Evolutionary conservation across 92 coral and sea anemone species (phyloP).

Genomic region (Heteractis magnifica): DNA sequence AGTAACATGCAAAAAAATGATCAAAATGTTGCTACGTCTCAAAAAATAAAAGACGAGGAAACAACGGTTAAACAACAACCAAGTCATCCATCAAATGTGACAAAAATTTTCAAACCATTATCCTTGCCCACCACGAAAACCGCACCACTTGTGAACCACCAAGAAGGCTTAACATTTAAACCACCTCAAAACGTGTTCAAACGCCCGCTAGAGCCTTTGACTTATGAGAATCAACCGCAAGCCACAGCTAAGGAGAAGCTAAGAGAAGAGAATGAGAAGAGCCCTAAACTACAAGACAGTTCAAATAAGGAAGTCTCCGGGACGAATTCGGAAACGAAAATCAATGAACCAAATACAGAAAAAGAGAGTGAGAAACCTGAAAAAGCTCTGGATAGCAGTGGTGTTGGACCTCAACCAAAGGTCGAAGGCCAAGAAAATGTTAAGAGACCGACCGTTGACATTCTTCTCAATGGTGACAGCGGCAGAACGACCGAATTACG

Average conservation of each 20-base stretch:
- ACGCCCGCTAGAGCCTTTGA: conserved; percentile 23
- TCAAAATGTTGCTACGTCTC: background rate
- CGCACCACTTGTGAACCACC: background rate
- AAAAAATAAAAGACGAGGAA: background rate
- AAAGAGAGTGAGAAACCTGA: background rate
- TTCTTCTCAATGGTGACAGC: conserved; percentile 10
- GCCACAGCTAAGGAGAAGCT: background rate
- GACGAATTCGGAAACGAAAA: background rate
- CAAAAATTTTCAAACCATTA: background rate
- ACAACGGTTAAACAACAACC: background rate
- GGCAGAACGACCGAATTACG: conserved; percentile 25
- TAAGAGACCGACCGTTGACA: conserved; percentile 21
- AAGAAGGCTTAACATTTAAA: background rate
- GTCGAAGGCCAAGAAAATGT: background rate
- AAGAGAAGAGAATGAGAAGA: background rate
- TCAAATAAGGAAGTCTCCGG: background rate
- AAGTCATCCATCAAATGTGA: background rate
- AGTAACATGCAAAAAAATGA: background rate
- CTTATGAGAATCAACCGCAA: conserved; percentile 9
- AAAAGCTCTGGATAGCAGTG: background rate
- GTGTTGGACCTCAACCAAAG: background rate
- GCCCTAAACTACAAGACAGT: background rate
- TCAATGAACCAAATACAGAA: background rate
- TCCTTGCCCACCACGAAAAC: background rate
- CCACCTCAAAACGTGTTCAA: background rate